Evolutionary conservation across 2,797 vertebrate species (phyloP).

Genomic region (Hipposideros larvatus): DNA sequence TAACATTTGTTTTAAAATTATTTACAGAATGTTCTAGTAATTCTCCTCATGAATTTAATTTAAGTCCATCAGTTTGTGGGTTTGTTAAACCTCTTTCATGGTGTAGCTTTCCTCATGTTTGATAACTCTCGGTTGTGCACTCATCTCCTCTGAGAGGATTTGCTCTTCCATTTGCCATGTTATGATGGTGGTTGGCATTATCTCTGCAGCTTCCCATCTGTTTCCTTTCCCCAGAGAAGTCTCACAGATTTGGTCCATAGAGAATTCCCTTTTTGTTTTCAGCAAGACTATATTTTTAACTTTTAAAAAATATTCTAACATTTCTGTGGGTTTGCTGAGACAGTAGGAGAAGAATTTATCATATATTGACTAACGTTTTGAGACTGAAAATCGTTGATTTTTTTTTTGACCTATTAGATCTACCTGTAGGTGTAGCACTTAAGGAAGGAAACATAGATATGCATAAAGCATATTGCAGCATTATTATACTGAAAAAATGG

Average conservation of each 20-base stretch:
- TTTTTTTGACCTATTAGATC: constrained; percentile 38
- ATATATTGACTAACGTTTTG: neutral
- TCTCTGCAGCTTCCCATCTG: neutral
- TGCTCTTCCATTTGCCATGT: neutral
- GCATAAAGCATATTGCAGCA: neutral
- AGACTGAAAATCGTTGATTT: constrained; percentile 13
- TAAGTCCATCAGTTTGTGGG: neutral
- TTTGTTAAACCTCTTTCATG: constrained; percentile 41
- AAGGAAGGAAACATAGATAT: constrained; percentile 47
- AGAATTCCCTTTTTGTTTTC: constrained; percentile 58
- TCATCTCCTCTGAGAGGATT: neutral
- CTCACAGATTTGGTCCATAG: neutral
- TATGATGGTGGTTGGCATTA: neutral
- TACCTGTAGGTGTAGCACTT: neutral
- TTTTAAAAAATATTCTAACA: neutral
- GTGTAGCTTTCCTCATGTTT: neutral
- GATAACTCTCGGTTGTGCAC: neutral
- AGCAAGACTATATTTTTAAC: neutral
- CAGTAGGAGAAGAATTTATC: constrained; percentile 15
- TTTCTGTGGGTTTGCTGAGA: neutral
- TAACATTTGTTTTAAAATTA: constrained; percentile 57
- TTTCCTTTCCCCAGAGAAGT: constrained; percentile 47
- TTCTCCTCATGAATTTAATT: neutral
- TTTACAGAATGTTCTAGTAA: constrained; percentile 17
- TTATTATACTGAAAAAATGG: constrained; percentile 45